These are phyloP conservation scores for Leucania comma DNA, from an alignment of 2,888 invertebrate species.

Conservation along the genomic window DNA sequence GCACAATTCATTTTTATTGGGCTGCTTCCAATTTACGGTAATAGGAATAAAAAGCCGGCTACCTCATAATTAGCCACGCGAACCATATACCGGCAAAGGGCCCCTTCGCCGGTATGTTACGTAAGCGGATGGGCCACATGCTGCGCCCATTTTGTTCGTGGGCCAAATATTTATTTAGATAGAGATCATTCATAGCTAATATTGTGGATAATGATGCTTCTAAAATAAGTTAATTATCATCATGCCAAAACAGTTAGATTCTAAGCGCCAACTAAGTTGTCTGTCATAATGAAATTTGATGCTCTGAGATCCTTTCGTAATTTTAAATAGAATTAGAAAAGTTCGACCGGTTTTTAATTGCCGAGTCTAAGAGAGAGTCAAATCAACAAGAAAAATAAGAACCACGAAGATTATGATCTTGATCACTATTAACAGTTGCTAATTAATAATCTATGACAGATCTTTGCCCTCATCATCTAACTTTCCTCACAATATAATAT, in stretches of 20 bases:
- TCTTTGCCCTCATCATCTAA: neutral
- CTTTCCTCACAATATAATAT: neutral
- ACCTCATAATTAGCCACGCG: slow-evolving; percentile 79
- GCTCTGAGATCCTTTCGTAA: neutral
- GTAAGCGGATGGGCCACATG: slow-evolving; percentile 62
- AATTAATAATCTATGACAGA: neutral
- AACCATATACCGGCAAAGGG: slow-evolving; percentile 51
- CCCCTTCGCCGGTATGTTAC: slow-evolving; percentile 68
- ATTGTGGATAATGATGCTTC: slow-evolving; percentile 19
- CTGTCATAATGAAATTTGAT: no score
- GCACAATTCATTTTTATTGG: slow-evolving; percentile 29
- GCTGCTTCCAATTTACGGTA: slow-evolving; percentile 68
- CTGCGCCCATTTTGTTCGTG: slow-evolving; percentile 78
- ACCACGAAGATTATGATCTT: neutral
- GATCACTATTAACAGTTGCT: neutral
- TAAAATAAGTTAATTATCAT: neutral
- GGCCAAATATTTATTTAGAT: slow-evolving; percentile 77
- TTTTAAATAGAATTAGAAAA: neutral
- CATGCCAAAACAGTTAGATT: neutral
- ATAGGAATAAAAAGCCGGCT: slow-evolving; percentile 78
- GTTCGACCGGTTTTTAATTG: neutral
- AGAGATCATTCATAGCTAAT: slow-evolving; percentile 68
- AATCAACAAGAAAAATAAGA: slow-evolving; percentile 4
- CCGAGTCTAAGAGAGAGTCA: neutral
- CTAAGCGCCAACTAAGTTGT: neutral